Evolutionary conservation across 2,113 vertebrate species (phyloP), one percentile per base, ranked within the genome.

Genomic region (Setophaga kirtlandii): DNA sequence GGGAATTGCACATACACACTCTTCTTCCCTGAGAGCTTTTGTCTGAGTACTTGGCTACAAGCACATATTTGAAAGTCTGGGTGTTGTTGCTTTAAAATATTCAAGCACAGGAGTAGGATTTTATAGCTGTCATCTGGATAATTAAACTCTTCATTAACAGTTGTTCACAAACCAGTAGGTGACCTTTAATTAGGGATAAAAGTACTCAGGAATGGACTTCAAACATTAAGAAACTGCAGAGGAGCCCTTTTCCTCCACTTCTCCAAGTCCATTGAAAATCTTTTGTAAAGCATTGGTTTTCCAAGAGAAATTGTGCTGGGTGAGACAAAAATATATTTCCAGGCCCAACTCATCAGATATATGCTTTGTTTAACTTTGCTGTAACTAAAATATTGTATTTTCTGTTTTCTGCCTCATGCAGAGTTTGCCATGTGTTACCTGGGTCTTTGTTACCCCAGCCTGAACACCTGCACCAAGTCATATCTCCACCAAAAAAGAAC

Each of bases 61-160:
- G 82, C 78, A 91, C 59, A 31, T 85, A 83, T 83, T 84, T 83
- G 24, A 96, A 91, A 95, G 85, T 63, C 47, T 74, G 64, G 52
- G 56, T 8, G 12, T 83, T 84, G 60, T 33, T 70, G 11, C 87
- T 86, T 94, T 93, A 93, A 96, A 85, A 93, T 73, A 83, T 90
- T 96, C 91, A 90, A 64, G 85, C 25, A 53, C 17, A 49, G 76
- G 71, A 90, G 56, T 41, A 86, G 69, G 68, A 81, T 95, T 94
- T 95, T 94, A 93, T 83, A 94, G 83, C 76, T 95, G 94, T 92
- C 96, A 90, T 92, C 55, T 59, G 90, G 90, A 86, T 96, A 96
- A 96, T 96, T 94, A 96, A 92, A 83, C 73, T 93, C 64, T 93
- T 96, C 90, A 95, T 96, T 96, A 97, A 75, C 79, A 83, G 88